phyloP scores from a whole-genome alignment of 2,797 vertebrate genomes.

The Pseudotriccus pelzelni region DNA sequence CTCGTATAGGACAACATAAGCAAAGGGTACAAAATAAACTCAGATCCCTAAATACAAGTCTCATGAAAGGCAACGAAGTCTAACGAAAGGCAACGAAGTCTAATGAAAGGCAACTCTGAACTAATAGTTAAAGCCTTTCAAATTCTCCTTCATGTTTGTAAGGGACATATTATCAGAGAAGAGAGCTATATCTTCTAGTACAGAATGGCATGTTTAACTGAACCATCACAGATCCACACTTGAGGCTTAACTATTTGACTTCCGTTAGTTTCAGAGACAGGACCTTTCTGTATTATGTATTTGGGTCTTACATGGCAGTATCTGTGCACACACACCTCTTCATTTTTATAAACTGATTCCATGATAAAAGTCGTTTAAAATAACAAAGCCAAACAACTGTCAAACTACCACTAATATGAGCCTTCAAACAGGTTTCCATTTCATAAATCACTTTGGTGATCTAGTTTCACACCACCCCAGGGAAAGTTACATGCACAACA shows the following conservation, averaged over 20 bases:
- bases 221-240: background rate
- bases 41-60: background rate
- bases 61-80: background rate
- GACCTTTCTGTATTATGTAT: background rate
- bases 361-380: background rate
- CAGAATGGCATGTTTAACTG: background rate
- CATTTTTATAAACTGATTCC: background rate
- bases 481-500: background rate
- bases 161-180: background rate
- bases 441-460: constrained; percentile 9
- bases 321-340: background rate
- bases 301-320: background rate
- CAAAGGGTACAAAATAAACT: background rate
- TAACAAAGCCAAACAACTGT: constrained; percentile 44
- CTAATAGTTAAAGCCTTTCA: background rate
- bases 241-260: background rate
- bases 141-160: background rate
- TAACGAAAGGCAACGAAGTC: background rate
- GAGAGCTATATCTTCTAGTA: background rate
- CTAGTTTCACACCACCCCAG: constrained; percentile 23
- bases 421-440: constrained; percentile 29
- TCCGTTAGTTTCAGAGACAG: background rate
- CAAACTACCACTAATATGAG: background rate
- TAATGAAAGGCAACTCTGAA: background rate
- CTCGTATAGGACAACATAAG: background rate